Base-by-base conservation (phyloP, 2,888 invertebrate genomes). In the Antheraea yamamai region DNA sequence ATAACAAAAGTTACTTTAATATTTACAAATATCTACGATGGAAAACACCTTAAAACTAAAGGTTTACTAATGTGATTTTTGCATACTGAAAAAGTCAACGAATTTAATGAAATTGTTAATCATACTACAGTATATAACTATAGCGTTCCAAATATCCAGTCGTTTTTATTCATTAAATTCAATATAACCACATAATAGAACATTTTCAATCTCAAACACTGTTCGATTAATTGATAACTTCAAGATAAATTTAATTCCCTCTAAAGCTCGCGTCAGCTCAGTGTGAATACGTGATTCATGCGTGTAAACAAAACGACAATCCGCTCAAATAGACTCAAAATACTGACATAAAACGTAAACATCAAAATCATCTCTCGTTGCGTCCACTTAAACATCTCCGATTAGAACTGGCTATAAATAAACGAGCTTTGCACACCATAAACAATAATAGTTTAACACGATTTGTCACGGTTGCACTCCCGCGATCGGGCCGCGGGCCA, bases 231-330 rank as follows among this genome's bases (percentile, higher is more conserved):
- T 82, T 78, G 78, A 68, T 81, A 47, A 35, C 23, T 75, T 72
- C 23, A 75, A 81, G 80, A 83, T 84, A 84, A 84, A 87, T 84
- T 79, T 81, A 79, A 81, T 84, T 80, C 81, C 78, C 77, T 81
- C 77, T 76, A 84, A 47, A 86, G 85, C 88, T 84, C 80, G 80
- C 82, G 83, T 91, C 88, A 90, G 90, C 86, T 87, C 82, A 83
- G 82, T 82, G 78, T 81, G 81, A 58, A 77, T 82, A 86, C 83
- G 87, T 92, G 92, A 93, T 89, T 92, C 93, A 92, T 89, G 85
- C 85, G 83, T 82, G 87, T 89, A 91, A 92, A 92, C 90, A 92
- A 92, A 92, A 91, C 89, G 82, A 88, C 81, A 82, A 83, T 79
- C 79, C 81, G 83, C 88, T 88, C 81, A 85, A 88, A 88, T 88